Conservation (phyloP, 2,113 vertebrate species). For the Physeter macrocephalus region DNA sequence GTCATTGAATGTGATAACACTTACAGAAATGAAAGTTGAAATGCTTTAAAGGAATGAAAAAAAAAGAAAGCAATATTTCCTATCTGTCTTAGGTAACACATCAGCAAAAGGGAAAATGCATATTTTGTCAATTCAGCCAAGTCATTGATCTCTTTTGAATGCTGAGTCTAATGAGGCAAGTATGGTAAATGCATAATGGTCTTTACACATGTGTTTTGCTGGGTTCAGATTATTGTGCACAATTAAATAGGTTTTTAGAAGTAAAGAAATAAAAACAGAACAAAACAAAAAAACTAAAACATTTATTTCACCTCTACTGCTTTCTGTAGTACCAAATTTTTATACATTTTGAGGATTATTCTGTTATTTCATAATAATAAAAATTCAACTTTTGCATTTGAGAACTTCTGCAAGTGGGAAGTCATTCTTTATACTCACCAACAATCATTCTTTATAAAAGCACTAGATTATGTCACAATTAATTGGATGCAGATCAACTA, state of each 20-base stretch:
- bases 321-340: not conserved
- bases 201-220: constrained; percentile 27
- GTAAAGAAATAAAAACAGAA: not conserved
- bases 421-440: not conserved
- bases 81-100: constrained; percentile 51
- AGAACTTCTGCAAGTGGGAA: not conserved
- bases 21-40: constrained; percentile 75
- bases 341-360: not conserved
- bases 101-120: constrained; percentile 67
- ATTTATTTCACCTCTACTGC: not conserved
- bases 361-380: not conserved
- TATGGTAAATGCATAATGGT: constrained; percentile 59
- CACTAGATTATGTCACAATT: not conserved
- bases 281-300: not conserved
- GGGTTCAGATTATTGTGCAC: constrained; percentile 55
- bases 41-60: constrained; percentile 65
- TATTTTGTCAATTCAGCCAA: constrained; percentile 70
- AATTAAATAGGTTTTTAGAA: constrained; percentile 32
- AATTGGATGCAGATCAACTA: constrained; percentile 18
- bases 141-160: constrained; percentile 74
- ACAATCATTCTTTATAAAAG: not conserved
- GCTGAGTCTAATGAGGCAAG: constrained; percentile 75
- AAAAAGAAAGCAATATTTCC: constrained; percentile 48
- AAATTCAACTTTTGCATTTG: not conserved
- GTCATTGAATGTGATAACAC: constrained; percentile 69